Conservation (phyloP, 1,140 invertebrate species). For the Calephelis virginiensis region DNA sequence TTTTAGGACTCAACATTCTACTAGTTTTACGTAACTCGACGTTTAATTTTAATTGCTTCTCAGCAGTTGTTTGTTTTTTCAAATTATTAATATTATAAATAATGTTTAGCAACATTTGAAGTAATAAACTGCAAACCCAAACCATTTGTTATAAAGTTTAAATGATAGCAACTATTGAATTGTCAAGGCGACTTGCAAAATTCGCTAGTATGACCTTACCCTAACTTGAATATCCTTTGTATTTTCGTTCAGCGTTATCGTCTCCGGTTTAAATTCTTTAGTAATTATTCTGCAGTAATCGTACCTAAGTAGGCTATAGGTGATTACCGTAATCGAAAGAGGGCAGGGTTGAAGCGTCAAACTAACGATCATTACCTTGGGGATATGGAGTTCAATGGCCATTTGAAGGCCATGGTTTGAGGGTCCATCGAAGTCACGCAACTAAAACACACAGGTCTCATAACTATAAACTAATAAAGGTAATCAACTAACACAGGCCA, state of each 20-base stretch:
- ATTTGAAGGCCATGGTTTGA: slow-evolving; percentile 25
- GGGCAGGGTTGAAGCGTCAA: slow-evolving; percentile 42
- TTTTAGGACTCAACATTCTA: no score
- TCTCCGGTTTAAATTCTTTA: not conserved
- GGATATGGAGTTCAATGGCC: slow-evolving; percentile 20
- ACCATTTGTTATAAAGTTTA: no score
- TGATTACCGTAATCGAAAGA: slow-evolving; percentile 49
- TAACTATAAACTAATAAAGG: not conserved
- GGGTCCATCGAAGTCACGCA: slow-evolving; percentile 19
- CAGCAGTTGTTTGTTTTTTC: no score
- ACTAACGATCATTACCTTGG: slow-evolving; percentile 24
- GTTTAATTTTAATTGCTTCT: no score
- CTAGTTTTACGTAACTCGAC: no score
- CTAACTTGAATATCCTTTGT: not conserved
- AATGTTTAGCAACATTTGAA: no score
- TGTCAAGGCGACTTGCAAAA: no score
- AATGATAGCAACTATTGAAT: no score
- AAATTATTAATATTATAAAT: no score
- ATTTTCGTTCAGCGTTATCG: not conserved
- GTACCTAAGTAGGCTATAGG: slow-evolving; percentile 2
- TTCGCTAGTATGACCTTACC: no score
- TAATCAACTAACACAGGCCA: no score
- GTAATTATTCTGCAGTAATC: not conserved
- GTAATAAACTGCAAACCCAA: no score
- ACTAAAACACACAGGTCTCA: slow-evolving; percentile 5